phyloP scores from a whole-genome alignment of 2,797 vertebrate species.

The Neosilurus hyrtlii region DNA sequence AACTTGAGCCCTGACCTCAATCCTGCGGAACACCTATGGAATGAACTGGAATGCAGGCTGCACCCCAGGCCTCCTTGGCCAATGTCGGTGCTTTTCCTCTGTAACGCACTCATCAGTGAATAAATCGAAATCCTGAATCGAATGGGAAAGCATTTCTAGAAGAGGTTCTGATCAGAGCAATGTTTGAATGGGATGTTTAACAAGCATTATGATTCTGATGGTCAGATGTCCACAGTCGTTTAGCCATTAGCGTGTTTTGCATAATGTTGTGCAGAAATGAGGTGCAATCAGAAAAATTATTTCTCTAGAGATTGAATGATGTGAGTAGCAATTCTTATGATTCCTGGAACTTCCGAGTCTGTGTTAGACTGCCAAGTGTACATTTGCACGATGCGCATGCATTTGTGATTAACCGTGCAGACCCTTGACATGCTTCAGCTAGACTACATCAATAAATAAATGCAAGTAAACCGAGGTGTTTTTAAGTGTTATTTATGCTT shows the following conservation, averaged over 20 bases:
- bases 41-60: neutral
- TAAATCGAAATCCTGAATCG: neutral
- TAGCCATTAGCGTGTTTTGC: neutral
- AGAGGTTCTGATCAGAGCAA: too few relatives aligned
- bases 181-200: neutral
- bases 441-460: too few relatives aligned
- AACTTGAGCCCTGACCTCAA: neutral
- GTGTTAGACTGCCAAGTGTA: too few relatives aligned
- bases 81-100: neutral
- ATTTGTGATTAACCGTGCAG: too few relatives aligned
- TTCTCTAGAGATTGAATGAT: too few relatives aligned
- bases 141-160: neutral
- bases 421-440: too few relatives aligned
- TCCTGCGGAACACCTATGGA: neutral
- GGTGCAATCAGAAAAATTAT: too few relatives aligned
- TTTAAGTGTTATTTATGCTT: too few relatives aligned
- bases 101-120: neutral
- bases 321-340: too few relatives aligned
- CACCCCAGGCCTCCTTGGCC: neutral
- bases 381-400: too few relatives aligned
- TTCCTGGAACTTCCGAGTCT: too few relatives aligned
- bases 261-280: neutral
- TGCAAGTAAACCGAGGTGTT: too few relatives aligned
- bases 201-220: neutral
- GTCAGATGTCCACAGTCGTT: neutral